These are phyloP conservation scores for Himantopus leucocephalus DNA, from an alignment of 2,113 vertebrate species.

Conservation along the genomic window DNA sequence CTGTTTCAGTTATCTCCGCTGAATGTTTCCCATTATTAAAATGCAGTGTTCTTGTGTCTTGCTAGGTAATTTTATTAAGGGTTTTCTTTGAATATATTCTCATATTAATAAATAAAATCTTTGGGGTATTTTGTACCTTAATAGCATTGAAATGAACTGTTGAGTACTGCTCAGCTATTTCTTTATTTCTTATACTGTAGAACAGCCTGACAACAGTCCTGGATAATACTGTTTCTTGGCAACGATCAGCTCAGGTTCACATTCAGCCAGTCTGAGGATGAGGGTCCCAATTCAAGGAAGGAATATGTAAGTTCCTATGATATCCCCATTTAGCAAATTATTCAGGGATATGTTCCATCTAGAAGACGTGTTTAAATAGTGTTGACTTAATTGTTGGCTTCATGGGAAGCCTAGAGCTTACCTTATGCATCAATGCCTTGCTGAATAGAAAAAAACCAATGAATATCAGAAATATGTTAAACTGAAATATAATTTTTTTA, in stretches of 20 bases:
- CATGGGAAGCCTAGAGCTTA: neutral
- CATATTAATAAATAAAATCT: neutral
- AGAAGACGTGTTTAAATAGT: neutral
- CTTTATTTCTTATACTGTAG: neutral
- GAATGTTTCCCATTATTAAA: neutral
- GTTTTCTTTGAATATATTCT: neutral
- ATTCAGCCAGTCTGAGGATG: neutral
- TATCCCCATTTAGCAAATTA: neutral
- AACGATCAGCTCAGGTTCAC: neutral
- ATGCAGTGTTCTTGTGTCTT: neutral
- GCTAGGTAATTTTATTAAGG: neutral
- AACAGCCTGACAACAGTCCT: neutral
- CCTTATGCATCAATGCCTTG: neutral
- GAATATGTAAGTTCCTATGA: neutral
- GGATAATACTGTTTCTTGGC: neutral
- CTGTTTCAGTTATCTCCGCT: neutral
- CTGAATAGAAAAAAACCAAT: neutral
- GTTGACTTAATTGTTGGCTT: neutral
- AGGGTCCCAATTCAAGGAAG: neutral
- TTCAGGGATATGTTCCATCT: neutral
- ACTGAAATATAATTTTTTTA: neutral
- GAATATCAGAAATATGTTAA: neutral
- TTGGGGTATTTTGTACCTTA: neutral
- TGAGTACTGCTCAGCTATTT: neutral
- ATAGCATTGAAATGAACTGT: neutral